Evolutionary conservation across 2,797 vertebrate species (phyloP), one percentile per base, ranked within the genome.

Genomic region (Meriones psammophilus): DNA sequence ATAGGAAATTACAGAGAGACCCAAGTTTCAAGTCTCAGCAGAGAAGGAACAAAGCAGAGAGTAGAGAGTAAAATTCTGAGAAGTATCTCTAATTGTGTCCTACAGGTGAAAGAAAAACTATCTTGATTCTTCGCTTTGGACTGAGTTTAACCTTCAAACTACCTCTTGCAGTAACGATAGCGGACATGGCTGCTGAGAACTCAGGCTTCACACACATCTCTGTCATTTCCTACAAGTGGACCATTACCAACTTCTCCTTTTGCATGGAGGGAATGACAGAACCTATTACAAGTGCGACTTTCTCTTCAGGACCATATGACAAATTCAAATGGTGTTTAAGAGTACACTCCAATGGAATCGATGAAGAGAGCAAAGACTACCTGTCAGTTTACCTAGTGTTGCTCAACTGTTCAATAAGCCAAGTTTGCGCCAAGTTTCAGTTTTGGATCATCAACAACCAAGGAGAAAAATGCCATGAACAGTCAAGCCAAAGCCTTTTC

Each of bases 321-420:
- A 10, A 56, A 56, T 1, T 14, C 10, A 2, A 74, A 24, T 26
- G 39, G 73, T 14, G 1, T 26, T 14, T 76, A 39, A 76, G 12
- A 28, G 0, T 76, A 15, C 1, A 46, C 39, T 36, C 12, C 0
- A 46, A 26, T 26, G 24, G 73, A 5, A 1, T 1, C 4, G 0
- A 76, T 46, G 39, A 46, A 14, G 39, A 14, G 6, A 39, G 50
- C 39, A 76, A 17, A 76, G 39, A 26, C 14, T 28, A 46, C 39
- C 10, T 74, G 18, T 73, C 71, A 39, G 36, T 74, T 74, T 26
- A 26, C 71, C 22, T 42, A 42, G 4, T 0, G 22, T 74, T 42
- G 36, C 36, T 14, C 22, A 42, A 9, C 22, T 74, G 4, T 74
- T 20, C 36, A 74, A 24, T 42, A 36, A 74, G 0, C 5, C 71